These are phyloP conservation scores for Heterodera schachtii DNA, from an alignment of 1,140 invertebrate genomes.

Conservation along the genomic window DNA sequence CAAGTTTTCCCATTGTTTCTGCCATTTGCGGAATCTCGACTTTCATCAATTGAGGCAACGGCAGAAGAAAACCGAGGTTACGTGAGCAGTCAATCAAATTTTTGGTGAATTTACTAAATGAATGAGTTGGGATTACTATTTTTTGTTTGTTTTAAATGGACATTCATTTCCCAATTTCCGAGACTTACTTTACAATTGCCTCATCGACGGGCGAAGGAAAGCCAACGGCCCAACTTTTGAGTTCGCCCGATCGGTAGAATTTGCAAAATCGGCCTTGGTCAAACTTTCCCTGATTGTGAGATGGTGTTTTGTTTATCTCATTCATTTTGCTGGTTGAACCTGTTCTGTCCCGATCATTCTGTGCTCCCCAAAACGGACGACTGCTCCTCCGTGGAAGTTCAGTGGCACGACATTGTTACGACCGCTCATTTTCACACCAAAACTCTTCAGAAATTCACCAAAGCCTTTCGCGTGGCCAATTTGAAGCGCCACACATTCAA, in stretches of 20 bases:
- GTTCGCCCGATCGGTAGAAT: conserved; percentile 4
- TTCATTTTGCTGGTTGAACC: background rate
- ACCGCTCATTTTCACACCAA: conserved; percentile 22
- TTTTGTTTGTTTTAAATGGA: too few relatives aligned
- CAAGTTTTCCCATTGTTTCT: conserved; percentile 4
- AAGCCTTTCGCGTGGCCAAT: conserved; percentile 8
- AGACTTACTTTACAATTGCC: background rate
- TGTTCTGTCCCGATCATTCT: conserved; percentile 11
- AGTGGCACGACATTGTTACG: conserved; percentile 16
- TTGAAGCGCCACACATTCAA: conserved; percentile 6
- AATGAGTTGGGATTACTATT: too few relatives aligned
- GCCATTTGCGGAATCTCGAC: conserved; percentile 20
- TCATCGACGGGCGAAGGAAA: background rate
- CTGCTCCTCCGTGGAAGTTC: background rate
- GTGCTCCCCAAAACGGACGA: conserved; percentile 16
- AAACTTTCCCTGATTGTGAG: conserved; percentile 27
- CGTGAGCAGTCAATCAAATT: conserved; percentile 5
- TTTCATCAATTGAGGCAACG: conserved; percentile 14
- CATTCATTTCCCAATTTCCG: background rate
- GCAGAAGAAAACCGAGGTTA: conserved; percentile 17
- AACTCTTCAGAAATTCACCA: conserved; percentile 18
- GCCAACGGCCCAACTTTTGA: conserved; percentile 23
- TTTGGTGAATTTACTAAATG: conserved; percentile 21
- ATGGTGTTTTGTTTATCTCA: background rate
- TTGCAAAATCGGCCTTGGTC: conserved; percentile 19